These are phyloP conservation scores for Samia ricini DNA, from an alignment of 1,140 invertebrate species.

Conservation along the genomic window DNA sequence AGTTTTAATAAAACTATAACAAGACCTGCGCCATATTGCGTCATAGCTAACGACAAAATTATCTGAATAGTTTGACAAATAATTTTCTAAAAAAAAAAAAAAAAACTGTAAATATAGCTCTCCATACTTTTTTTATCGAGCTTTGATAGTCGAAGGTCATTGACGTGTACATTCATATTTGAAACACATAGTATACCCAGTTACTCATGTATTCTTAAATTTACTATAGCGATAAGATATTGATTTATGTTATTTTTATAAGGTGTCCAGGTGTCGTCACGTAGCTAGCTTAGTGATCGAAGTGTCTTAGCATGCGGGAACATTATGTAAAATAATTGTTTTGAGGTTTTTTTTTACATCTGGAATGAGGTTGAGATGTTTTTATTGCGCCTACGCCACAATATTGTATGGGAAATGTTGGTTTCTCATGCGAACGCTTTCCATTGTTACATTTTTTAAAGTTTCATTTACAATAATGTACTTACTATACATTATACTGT, in stretches of 20 bases:
- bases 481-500: conserved; percentile 14
- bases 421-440: conserved; percentile 69
- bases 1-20: no score
- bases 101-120: no score
- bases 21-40: no score
- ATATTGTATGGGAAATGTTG: conserved; percentile 57
- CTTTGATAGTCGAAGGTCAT: no score
- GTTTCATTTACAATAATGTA: conserved; percentile 1
- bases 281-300: neutral
- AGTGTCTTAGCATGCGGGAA: conserved; percentile 40
- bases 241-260: neutral
- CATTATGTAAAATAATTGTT: conserved; percentile 59
- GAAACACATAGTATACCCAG: no score
- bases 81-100: no score
- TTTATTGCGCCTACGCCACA: conserved; percentile 43
- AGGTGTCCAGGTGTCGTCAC: neutral
- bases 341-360: conserved; percentile 59
- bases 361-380: conserved; percentile 42
- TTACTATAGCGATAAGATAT: no score
- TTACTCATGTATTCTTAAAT: no score
- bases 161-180: no score
- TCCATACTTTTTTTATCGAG: no score
- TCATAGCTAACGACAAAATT: no score
- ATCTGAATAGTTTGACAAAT: no score
- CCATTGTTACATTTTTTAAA: conserved; percentile 42